A percentile compares a stretch with the other conserved stretches of the same genome.
These are phyloP conservation scores for Sus scrofa DNA, from an alignment of 2,113 vertebrate genomes.

Conservation along the genomic window DNA sequence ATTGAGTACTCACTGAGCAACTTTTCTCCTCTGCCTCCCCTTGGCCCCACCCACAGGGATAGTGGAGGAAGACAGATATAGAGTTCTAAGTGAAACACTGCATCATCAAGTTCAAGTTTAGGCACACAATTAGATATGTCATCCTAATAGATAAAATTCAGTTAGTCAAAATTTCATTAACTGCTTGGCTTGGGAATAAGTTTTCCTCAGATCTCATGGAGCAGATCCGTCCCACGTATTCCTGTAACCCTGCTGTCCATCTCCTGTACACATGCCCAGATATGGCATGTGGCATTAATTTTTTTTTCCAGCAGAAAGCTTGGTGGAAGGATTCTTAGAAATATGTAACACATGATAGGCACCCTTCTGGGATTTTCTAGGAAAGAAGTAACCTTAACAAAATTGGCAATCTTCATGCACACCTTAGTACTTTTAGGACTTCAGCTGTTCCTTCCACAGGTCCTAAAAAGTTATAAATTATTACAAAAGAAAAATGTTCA, in stretches of 20 bases:
- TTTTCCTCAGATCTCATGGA: neutral
- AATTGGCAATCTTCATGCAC: neutral
- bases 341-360: neutral
- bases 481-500: neutral
- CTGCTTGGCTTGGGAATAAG: neutral
- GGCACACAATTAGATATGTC: neutral
- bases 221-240: neutral
- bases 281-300: too few species aligned
- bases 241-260: neutral
- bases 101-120: neutral
- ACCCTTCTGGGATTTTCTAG: conserved; percentile 27
- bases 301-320: neutral
- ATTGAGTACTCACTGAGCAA: neutral
- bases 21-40: neutral
- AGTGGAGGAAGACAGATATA: neutral
- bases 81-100: neutral
- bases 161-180: neutral
- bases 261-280: neutral
- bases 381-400: conserved; percentile 6
- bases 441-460: neutral
- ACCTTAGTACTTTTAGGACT: neutral
- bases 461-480: neutral
- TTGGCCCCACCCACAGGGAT: neutral
- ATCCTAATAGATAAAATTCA: neutral
- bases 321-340: conserved; percentile 51